phyloP scores from a whole-genome alignment of 2,797 vertebrate species.

The Sebastes alutus region DNA sequence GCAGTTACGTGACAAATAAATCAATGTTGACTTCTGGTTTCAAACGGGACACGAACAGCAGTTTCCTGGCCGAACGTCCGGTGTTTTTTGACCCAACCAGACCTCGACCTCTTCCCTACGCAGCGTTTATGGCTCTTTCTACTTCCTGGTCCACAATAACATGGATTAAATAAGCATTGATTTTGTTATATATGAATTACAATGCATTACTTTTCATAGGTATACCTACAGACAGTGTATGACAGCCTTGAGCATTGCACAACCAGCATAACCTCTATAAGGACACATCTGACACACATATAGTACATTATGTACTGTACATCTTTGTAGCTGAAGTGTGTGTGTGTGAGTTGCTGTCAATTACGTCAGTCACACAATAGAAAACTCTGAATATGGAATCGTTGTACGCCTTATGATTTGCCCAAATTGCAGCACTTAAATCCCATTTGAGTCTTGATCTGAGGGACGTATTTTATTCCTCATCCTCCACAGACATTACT shows the following conservation, averaged over 20 bases:
- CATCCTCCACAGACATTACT: not conserved
- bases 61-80: fast-evolving
- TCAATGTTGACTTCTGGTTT: too few species aligned
- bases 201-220: too few species aligned
- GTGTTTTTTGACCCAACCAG: too few species aligned
- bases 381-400: not conserved
- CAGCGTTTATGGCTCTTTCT: too few species aligned
- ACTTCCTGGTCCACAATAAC: too few species aligned
- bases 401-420: not conserved
- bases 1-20: too few species aligned
- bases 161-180: too few species aligned
- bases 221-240: too few species aligned
- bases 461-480: not conserved
- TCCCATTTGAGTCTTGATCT: not conserved
- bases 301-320: not conserved
- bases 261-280: not conserved
- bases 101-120: too few species aligned
- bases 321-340: too few species aligned
- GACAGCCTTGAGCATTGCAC: too few species aligned
- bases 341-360: not conserved
- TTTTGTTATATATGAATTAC: too few species aligned
- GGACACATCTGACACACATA: not conserved
- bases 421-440: not conserved
- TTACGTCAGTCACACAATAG: not conserved
- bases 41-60: fast-evolving